A percentile compares a stretch with the other conserved stretches of the same genome.
Evolutionary conservation across 2,113 vertebrate genomes (phyloP).

Genomic region (Nibea albiflora): DNA sequence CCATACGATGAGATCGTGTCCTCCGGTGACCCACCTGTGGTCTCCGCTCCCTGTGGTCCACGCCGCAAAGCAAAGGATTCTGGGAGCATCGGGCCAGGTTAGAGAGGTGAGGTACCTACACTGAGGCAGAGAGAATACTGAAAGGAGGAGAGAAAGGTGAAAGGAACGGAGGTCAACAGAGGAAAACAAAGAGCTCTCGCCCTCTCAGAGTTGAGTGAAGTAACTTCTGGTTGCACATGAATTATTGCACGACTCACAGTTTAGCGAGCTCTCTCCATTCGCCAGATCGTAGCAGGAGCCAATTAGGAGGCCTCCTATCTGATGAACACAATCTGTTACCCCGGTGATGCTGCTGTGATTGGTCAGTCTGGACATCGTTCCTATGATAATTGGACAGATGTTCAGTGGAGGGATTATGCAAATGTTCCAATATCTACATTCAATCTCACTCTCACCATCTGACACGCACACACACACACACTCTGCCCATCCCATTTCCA

Average conservation of each 20-base stretch:
- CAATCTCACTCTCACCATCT: constrained; percentile 7
- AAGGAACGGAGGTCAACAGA: constrained; percentile 21
- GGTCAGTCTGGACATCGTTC: constrained; percentile 81
- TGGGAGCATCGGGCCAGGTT: constrained; percentile 78
- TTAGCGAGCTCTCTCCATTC: constrained; percentile 83
- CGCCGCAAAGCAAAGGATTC: constrained; percentile 83
- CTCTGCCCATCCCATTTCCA: neutral
- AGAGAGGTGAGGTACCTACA: constrained; percentile 83
- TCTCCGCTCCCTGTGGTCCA: constrained; percentile 86
- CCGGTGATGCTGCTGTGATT: constrained; percentile 86
- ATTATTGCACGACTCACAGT: constrained; percentile 78
- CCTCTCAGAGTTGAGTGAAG: constrained; percentile 9
- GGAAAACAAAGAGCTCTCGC: constrained; percentile 50
- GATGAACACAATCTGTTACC: constrained; percentile 85
- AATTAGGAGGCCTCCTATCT: constrained; percentile 84
- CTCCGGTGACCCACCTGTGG: constrained; percentile 86
- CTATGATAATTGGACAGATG: constrained; percentile 79
- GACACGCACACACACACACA: constrained; percentile 9
- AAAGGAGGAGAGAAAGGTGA: constrained; percentile 10
- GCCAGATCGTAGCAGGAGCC: constrained; percentile 85
- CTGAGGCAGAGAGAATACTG: constrained; percentile 84
- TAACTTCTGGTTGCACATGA: constrained; percentile 23
- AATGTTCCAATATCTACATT: constrained; percentile 39
- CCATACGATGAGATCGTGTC: constrained; percentile 82
- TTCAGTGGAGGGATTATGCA: constrained; percentile 64